Conservation (phyloP, 2,888 invertebrate genomes). For the Spodoptera littoralis region DNA sequence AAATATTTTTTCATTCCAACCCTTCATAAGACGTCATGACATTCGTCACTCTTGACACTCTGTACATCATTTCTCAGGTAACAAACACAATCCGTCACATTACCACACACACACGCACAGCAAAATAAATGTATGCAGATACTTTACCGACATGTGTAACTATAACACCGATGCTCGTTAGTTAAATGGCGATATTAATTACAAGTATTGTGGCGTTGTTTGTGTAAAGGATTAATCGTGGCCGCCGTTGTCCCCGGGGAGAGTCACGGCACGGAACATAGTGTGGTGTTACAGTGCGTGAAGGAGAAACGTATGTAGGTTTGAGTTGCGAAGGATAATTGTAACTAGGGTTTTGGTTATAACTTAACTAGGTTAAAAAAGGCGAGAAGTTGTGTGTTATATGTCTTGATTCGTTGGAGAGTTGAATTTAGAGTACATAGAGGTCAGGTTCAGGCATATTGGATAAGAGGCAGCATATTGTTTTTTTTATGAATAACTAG, state of each 20-base stretch:
- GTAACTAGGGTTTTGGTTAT: background rate
- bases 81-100: no score
- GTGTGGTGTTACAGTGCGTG: constrained; percentile 1
- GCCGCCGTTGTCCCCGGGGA: constrained; percentile 35
- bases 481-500: no score
- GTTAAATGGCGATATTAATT: constrained; percentile 62
- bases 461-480: no score
- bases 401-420: no score
- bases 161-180: constrained; percentile 48
- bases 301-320: background rate
- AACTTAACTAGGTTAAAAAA: no score
- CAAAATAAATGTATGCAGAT: background rate
- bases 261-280: constrained; percentile 24
- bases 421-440: no score
- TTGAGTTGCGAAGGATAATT: background rate
- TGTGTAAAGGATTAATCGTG: constrained; percentile 49
- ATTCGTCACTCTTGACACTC: no score
- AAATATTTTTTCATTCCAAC: no score
- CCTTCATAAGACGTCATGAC: no score
- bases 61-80: no score
- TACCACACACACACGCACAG: background rate
- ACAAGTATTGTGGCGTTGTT: constrained; percentile 51
- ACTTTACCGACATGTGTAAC: constrained; percentile 2
- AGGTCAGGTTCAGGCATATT: no score
- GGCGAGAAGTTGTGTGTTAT: no score